These are phyloP conservation scores for Heliconius himera DNA, from an alignment of 1,140 invertebrate genomes.

Conservation along the genomic window DNA sequence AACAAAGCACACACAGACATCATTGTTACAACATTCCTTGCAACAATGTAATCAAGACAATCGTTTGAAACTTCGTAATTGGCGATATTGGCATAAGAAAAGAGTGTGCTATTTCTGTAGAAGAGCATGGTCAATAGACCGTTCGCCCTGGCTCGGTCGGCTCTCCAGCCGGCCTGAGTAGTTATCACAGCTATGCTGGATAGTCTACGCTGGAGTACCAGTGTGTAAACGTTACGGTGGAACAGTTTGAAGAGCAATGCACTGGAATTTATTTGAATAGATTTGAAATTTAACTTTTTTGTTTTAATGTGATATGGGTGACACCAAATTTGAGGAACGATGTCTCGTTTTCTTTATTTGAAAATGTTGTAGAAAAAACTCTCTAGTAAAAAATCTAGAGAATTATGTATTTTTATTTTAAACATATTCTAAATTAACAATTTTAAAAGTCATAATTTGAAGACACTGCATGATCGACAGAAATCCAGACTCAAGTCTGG, in stretches of 20 bases:
- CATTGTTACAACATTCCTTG: too few relatives aligned
- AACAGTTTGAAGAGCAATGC: neutral
- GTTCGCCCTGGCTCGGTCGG: neutral
- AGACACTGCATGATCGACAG: too few relatives aligned
- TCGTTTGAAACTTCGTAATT: neutral
- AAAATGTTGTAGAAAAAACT: too few relatives aligned
- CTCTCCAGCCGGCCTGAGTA: neutral
- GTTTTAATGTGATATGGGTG: too few relatives aligned
- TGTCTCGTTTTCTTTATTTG: too few relatives aligned
- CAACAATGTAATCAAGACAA: neutral
- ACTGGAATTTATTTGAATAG: neutral
- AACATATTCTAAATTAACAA: too few relatives aligned
- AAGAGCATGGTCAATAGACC: slow-evolving; percentile 5
- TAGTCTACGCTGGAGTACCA: neutral
- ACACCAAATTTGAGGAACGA: too few relatives aligned
- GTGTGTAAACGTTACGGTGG: neutral
- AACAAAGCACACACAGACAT: too few relatives aligned
- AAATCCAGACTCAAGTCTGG: too few relatives aligned
- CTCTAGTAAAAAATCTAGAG: too few relatives aligned
- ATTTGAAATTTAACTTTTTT: neutral
- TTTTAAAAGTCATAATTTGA: too few relatives aligned
- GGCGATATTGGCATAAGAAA: slow-evolving; percentile 1
- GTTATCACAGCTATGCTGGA: neutral
- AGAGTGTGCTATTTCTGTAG: slow-evolving; percentile 10
- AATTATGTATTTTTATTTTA: too few relatives aligned